A percentile compares a stretch with the other conserved stretches of the same genome.
Evolutionary conservation across 2,113 vertebrate genomes (phyloP).

Genomic region (Salminus brasiliensis): DNA sequence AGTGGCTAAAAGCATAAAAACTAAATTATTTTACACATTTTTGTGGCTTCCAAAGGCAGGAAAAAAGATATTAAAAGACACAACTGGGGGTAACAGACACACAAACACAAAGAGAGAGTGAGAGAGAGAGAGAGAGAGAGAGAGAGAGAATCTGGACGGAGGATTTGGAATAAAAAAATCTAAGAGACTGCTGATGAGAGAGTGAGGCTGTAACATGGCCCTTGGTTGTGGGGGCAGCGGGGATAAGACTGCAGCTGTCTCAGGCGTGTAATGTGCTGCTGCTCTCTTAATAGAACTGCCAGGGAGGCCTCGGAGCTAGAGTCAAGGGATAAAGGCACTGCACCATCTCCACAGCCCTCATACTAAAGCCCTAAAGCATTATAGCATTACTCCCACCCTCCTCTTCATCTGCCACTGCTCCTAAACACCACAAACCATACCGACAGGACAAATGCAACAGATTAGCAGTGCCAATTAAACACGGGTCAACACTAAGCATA

Average conservation of each 20-base stretch:
- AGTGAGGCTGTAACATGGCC: constrained; percentile 24
- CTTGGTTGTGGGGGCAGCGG: constrained; percentile 38
- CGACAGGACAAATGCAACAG: neutral
- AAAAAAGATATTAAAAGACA: too few relatives aligned
- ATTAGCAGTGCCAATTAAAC: neutral
- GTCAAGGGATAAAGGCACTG: constrained; percentile 9
- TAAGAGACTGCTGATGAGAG: constrained; percentile 56
- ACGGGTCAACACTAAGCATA: neutral
- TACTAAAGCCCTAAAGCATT: neutral
- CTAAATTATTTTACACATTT: too few relatives aligned
- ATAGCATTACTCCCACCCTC: neutral
- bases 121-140: neutral
- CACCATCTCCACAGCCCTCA: neutral
- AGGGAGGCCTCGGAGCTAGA: neutral
- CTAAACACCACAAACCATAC: neutral
- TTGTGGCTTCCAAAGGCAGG: too few relatives aligned
- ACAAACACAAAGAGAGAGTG: neutral
- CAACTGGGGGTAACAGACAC: too few relatives aligned
- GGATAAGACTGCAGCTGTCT: constrained; percentile 62
- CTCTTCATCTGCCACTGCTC: neutral
- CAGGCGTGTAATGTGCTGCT: constrained; percentile 46
- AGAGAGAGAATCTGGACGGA: constrained; percentile 38
- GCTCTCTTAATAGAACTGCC: constrained; percentile 37
- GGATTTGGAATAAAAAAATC: constrained; percentile 68
- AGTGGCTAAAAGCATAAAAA: constrained; percentile 45